These are phyloP conservation scores for Tetramorium alpestre DNA, from an alignment of 1,140 invertebrate species.

Conservation along the genomic window DNA sequence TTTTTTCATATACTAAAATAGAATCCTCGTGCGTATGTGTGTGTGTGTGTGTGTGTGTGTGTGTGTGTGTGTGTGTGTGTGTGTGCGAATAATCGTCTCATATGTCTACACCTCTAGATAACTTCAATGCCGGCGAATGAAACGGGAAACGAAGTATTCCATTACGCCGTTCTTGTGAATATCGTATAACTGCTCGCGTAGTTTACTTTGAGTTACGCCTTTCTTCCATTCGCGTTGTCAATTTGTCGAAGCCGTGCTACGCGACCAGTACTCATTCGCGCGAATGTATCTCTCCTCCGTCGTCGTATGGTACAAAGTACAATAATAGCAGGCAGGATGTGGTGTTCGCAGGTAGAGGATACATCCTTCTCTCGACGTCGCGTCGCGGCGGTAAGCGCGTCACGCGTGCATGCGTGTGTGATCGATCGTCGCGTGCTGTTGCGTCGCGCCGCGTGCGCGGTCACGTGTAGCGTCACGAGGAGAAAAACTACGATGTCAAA, in stretches of 20 bases:
- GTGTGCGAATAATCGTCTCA: background rate
- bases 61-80: background rate
- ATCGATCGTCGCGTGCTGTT: slow-evolving; percentile 72
- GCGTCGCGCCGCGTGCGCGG: slow-evolving; percentile 73
- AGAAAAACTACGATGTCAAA: slow-evolving; percentile 58
- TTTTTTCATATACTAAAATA: background rate
- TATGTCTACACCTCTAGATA: background rate
- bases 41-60: too few relatives aligned
- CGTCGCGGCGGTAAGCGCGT: background rate
- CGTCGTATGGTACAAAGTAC: background rate
- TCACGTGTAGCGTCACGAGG: slow-evolving; percentile 72
- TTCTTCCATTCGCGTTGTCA: slow-evolving; percentile 25
- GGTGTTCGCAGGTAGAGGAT: slow-evolving; percentile 46
- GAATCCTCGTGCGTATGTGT: too few relatives aligned
- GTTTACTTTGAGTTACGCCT: background rate
- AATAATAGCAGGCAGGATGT: background rate
- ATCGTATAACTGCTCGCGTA: background rate
- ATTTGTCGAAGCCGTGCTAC: slow-evolving; percentile 37
- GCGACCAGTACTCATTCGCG: slow-evolving; percentile 2
- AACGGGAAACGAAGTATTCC: slow-evolving; percentile 19
- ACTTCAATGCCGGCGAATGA: background rate
- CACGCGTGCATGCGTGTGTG: slow-evolving; percentile 71
- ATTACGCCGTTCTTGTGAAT: slow-evolving; percentile 24
- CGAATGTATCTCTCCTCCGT: background rate
- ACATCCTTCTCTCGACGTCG: slow-evolving; percentile 21